Base-by-base conservation (phyloP, 2,888 invertebrate species). In the Temnothorax rugatulus region DNA sequence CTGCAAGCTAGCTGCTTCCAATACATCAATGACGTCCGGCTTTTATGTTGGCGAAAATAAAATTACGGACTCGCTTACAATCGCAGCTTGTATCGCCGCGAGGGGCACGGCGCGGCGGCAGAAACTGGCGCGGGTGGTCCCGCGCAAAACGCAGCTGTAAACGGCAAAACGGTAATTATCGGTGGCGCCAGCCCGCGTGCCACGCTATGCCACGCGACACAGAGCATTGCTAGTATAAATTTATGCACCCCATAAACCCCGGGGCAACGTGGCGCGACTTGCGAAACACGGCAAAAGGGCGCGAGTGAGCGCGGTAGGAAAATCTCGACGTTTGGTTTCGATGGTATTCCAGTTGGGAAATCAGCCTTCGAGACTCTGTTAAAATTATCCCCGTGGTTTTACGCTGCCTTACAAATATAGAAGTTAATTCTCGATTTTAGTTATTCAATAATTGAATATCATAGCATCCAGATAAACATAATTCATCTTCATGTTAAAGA, bases 141-240 rank as follows among this genome's bases (percentile, higher is more conserved):
- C 15, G 38, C 47, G 21, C 47, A 59, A 79, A 79, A 59, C 34
- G 59, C 71, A 44, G 47, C 47, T 64, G 76, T 41, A 44, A 82
- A 54, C 25, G 63, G 75, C 63, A 41, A 74, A 82, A 82, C 5
- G 29, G 52, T 77, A 82, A 82, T 82, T 82, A 82, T 82, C 63
- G 63, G 18, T 52, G 82, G 82, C 82, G 82, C 82, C 82, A 41
- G 25, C 15, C 25, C 47, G 54, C 73, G 57, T 21, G 21, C 52
- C 29, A 4, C 15, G 66, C 52, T n/a, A 4, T 8, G 66, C 71
- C 71, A 71, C 71, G 54, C 52, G 69, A 79, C 79, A 44, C 54
- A 44, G 52, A 13, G 3, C 9, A 21, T 34, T 18, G 18, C 29
- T 4, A 9, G 44, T 71, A 71, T 21, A 47, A 71, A 71, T 79